These are phyloP conservation scores for Mimas tiliae DNA, from an alignment of 2,888 invertebrate species.

Conservation along the genomic window DNA sequence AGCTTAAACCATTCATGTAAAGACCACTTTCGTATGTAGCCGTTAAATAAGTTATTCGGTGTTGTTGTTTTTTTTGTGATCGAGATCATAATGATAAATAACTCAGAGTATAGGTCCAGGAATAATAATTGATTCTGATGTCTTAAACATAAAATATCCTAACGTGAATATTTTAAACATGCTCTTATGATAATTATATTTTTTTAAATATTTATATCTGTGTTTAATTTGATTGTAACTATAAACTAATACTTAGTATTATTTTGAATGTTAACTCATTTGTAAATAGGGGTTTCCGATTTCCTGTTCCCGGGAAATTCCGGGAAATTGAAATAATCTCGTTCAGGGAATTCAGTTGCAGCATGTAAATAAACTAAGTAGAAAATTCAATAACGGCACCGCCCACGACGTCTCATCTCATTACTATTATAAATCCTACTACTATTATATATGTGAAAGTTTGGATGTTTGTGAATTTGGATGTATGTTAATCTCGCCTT, in stretches of 20 bases:
- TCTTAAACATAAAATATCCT: constrained; percentile 77
- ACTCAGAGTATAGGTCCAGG: constrained; percentile 77
- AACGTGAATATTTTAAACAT: constrained; percentile 53
- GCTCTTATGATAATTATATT: constrained; percentile 19
- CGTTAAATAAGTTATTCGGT: constrained; percentile 78
- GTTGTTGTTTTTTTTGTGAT: constrained; percentile 79
- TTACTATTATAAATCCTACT: too few species aligned
- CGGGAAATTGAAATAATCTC: too few species aligned
- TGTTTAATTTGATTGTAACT: constrained; percentile 18
- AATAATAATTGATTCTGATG: constrained; percentile 84
- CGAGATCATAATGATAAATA: constrained; percentile 83
- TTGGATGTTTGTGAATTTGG: too few species aligned
- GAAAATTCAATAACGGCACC: too few species aligned
- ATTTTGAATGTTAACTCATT: background rate
- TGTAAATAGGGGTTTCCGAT: background rate
- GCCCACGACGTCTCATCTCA: too few species aligned
- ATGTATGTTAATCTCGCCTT: too few species aligned
- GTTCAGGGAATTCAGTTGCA: too few species aligned
- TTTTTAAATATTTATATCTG: constrained; percentile 21
- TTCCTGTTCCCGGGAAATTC: too few species aligned
- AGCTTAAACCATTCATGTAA: constrained; percentile 52
- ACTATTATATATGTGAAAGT: too few species aligned
- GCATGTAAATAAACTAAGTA: too few species aligned
- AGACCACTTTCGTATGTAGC: constrained; percentile 57
- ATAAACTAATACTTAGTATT: constrained; percentile 13